phyloP scores from a whole-genome alignment of 2,888 invertebrate species.

The Ferrisia virgata region DNA sequence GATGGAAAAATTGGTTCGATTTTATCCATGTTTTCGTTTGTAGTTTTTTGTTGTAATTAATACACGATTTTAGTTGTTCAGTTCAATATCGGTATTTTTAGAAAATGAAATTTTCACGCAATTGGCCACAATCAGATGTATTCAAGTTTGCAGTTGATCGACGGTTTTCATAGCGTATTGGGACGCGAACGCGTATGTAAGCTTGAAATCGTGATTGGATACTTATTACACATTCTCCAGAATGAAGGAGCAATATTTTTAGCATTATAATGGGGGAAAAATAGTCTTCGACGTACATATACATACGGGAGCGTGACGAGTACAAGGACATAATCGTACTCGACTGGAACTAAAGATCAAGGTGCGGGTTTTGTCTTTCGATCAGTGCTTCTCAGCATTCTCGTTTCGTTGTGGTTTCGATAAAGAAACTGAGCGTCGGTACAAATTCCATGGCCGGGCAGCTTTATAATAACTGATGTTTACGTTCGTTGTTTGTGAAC shows the following conservation, averaged over 20 bases:
- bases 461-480: neutral
- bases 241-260: constrained; percentile 31
- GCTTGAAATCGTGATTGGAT: constrained; percentile 36
- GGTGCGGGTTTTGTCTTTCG: constrained; percentile 42
- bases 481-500: neutral
- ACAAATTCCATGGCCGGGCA: neutral
- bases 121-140: too few species aligned
- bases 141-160: neutral
- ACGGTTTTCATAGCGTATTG: neutral
- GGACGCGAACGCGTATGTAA: neutral
- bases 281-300: constrained; percentile 7
- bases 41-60: neutral
- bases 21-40: neutral
- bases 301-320: constrained; percentile 38
- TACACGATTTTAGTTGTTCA: too few species aligned
- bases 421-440: neutral
- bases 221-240: constrained; percentile 35
- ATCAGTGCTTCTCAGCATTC: constrained; percentile 23
- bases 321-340: constrained; percentile 44
- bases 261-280: constrained; percentile 21
- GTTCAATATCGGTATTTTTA: too few species aligned
- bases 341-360: constrained; percentile 43
- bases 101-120: neutral
- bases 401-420: neutral
- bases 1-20: too few species aligned